Percentiles rank a stretch among this genome's conserved stretches.
Conservation (phyloP, 2,113 vertebrate genomes). For the Thamnaconus septentrionalis region DNA sequence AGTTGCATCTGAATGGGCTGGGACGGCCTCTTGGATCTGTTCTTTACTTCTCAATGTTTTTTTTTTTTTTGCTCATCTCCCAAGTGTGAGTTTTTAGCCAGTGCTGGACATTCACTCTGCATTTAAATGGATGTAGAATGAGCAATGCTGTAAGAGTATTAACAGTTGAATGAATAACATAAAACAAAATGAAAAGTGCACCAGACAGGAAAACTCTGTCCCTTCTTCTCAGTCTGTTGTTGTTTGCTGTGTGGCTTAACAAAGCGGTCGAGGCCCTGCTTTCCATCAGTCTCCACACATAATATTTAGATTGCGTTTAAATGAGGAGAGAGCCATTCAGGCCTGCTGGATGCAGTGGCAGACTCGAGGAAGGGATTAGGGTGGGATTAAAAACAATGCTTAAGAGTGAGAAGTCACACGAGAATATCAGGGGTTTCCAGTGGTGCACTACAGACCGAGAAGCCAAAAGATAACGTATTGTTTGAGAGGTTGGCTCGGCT, state of each 20-base stretch:
- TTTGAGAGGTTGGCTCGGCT: conserved; percentile 35
- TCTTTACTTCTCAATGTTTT: conserved; percentile 40
- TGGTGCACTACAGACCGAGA: conserved; percentile 2
- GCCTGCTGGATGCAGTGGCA: conserved; percentile 18
- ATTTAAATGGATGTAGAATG: conserved; percentile 46
- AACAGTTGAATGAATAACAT: conserved; percentile 8
- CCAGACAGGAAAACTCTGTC: background rate
- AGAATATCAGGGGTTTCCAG: conserved; percentile 5
- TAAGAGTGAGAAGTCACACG: conserved; percentile 13
- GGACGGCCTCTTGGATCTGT: conserved; percentile 83
- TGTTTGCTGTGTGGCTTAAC: conserved; percentile 2
- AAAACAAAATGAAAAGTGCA: conserved; percentile 3
- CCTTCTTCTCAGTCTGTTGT: background rate
- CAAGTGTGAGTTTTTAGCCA: conserved; percentile 66
- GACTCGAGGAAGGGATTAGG: conserved; percentile 36
- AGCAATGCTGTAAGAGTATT: conserved; percentile 37
- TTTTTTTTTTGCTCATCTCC: conserved; percentile 2
- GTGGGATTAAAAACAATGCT: conserved; percentile 36
- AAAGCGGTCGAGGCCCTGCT: conserved; percentile 56
- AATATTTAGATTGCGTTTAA: conserved; percentile 70
- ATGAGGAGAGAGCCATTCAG: conserved; percentile 51
- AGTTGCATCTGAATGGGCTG: conserved; percentile 83
- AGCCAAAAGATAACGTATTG: conserved; percentile 36
- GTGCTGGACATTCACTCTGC: conserved; percentile 54
- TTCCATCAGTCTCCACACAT: conserved; percentile 49